Base-by-base conservation (phyloP, 1,140 invertebrate genomes). In the Sitobion miscanthi region DNA sequence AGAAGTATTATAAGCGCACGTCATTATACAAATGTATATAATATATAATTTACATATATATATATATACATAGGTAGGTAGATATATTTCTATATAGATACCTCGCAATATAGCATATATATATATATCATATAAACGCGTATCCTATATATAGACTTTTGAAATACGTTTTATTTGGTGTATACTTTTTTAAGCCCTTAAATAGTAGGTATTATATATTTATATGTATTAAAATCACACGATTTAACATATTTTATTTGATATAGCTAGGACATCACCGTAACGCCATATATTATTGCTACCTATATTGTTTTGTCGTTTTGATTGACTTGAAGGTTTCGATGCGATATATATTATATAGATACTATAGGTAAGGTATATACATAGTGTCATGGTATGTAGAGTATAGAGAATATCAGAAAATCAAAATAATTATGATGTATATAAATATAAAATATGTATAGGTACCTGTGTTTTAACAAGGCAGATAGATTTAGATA, bases 141-240 rank as follows among this genome's bases (percentile, higher is more conserved):
- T n/a, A 69, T 69, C 3, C 9, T 77, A 77, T 77, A 77, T 38
- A 38, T 38, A 17, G 62, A 77, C 62, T 77, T 77, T 77, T n/a
- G n/a, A 77, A 77, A 77, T n/a, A 77, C 62, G 30, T n/a, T 77
- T 77, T n/a, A 14, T 30, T 77, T 77, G n/a, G 5, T 77, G 62
- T n/a, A 77, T 77, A 77, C 62, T 77, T 77, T 77, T 77, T 77
- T n/a, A 77, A 77, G n/a, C n/a, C 62, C 30, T 77, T 77, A 30
- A 77, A 77, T 77, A 20, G 14, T 77, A 77, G 5, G 14, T 35
- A 77, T 17, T 77, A 77, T 77, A 38, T 38, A 38, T 38, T 38
- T 38, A 38, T 38, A 38, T 38, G 62, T 35, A 77, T 69, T n/a
- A 69, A 69, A 69, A 11, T 77, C 30, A n/a, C 30, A 77, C 62